Base-by-base conservation (phyloP, 1,140 invertebrate species). In the Hyposmocoma kahamanoa region DNA sequence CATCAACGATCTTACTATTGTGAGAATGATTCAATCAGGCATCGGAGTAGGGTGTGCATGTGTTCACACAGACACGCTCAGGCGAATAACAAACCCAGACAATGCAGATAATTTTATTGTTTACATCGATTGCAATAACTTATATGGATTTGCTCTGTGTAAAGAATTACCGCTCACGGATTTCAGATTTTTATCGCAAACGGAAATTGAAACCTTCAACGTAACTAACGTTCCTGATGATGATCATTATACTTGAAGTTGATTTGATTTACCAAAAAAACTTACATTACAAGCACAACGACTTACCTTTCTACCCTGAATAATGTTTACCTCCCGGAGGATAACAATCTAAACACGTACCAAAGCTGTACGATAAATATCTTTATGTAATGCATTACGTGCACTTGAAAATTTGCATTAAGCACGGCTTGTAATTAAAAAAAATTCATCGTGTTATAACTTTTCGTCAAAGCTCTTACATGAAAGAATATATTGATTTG, bases 301-400 rank as follows among this genome's bases (percentile, higher is more conserved):
- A 79, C 49, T 76, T 79, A 19, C 84, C 78, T 10, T 74, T 85
- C 43, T 72, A 67, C 21, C 62, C 80, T 10, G 66, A 80, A 44
- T 32, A 53, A 22, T 24, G 56, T 19, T 43, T 42, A 21, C 65
- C 44, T 9, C 34, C 26, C 2, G 43, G 44, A 21, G 18, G 13
- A 8, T 41, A 46, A 46, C 1, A 20, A 53, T 13, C 18, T 28
- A 82, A 82, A 62, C 56, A 81, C 22, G 21, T 72, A 34, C 47
- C 58, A 24, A 64, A 47, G 24, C 47, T 81, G 15, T 21, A 53
- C 21, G n/a, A n/a, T n/a, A n/a, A n/a, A n/a, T n/a, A n/a, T n/a
- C n/a, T n/a, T n/a, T n/a, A n/a, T n/a, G n/a, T 84, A 36, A 52
- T 82, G 20, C 86, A 87, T 67, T 77, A 81, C 62, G 18, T 46